phyloP scores from a whole-genome alignment of 2,797 vertebrate genomes.

The Mormyrops boulengeri region DNA sequence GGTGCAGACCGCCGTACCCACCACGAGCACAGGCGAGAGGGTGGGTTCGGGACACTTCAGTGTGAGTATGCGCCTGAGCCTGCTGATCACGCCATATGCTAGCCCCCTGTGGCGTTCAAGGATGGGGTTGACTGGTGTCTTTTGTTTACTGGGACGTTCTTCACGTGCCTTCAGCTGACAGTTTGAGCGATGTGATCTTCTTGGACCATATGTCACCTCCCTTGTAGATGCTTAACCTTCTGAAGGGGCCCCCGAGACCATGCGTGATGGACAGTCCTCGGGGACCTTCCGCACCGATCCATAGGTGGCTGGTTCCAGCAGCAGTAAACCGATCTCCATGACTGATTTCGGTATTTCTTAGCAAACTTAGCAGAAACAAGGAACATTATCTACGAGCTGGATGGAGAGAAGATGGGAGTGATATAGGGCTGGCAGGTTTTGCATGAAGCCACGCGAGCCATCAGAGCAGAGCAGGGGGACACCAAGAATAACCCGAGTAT shows the following conservation, averaged over 20 bases:
- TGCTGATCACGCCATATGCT: slow-evolving; percentile 23
- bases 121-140: slow-evolving; percentile 33
- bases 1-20: neutral
- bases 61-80: neutral
- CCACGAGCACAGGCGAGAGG: neutral
- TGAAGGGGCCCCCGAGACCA: slow-evolving; percentile 39
- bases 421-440: neutral
- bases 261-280: neutral
- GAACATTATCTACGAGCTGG: neutral
- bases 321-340: neutral
- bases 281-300: neutral
- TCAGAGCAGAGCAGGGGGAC: neutral
- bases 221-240: slow-evolving; percentile 45
- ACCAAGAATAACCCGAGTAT: neutral
- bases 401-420: neutral
- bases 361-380: neutral
- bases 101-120: neutral
- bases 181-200: slow-evolving; percentile 41
- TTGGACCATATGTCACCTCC: slow-evolving; percentile 38
- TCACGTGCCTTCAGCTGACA: slow-evolving; percentile 37
- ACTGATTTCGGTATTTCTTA: neutral
- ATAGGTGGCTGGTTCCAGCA: neutral
- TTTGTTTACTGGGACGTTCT: slow-evolving; percentile 36
- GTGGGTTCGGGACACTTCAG: neutral
- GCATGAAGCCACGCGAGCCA: neutral